Evolutionary conservation across 2,797 vertebrate species (phyloP).

Genomic region (Megaceryle alcyon): DNA sequence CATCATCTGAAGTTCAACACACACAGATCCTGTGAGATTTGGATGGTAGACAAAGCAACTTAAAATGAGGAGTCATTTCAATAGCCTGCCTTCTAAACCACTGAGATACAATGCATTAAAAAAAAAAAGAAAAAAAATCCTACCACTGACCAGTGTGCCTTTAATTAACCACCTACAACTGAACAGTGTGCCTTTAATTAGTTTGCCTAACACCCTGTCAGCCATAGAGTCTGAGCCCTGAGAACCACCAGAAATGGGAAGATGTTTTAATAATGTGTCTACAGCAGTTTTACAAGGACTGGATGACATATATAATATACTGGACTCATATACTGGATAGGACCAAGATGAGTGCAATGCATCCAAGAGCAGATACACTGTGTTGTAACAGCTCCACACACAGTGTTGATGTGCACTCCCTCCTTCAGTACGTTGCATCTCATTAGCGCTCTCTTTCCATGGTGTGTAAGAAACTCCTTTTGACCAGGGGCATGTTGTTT

Average conservation of each 20-base stretch:
- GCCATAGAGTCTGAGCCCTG: background rate
- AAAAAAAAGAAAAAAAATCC: background rate
- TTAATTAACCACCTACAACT: background rate
- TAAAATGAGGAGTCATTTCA: background rate
- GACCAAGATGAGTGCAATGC: background rate
- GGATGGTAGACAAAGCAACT: background rate
- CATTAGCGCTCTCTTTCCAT: slow-evolving; percentile 61
- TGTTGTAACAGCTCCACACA: background rate
- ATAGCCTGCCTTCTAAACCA: background rate
- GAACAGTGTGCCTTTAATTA: background rate
- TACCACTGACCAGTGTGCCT: background rate
- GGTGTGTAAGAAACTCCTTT: slow-evolving; percentile 69
- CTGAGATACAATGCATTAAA: background rate
- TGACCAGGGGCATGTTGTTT: slow-evolving; percentile 70
- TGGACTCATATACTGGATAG: background rate
- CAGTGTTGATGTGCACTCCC: background rate
- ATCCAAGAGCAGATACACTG: background rate
- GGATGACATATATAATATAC: accelerated
- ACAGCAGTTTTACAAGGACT: background rate
- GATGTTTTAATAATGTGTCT: background rate
- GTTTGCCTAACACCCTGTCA: background rate
- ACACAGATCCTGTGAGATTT: background rate
- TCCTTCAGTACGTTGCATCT: slow-evolving; percentile 33
- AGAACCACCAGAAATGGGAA: background rate
- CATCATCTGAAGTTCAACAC: background rate